Base-by-base conservation (phyloP, 1,140 invertebrate species). In the Halesus radiatus region DNA sequence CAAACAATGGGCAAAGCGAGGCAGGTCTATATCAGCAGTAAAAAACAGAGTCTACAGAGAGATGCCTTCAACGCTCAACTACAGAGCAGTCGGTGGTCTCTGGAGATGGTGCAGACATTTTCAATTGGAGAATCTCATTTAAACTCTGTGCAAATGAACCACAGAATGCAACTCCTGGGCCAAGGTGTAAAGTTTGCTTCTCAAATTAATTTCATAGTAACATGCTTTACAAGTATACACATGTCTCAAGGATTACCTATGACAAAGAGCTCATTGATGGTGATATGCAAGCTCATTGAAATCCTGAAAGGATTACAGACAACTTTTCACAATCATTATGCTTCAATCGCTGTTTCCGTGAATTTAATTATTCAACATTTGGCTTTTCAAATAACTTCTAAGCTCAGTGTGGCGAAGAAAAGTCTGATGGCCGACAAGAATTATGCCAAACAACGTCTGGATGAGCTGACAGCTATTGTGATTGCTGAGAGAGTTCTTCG, bases 151-250 rank as follows among this genome's bases (percentile, higher is more conserved):
- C 92, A 95, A 83, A 92, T 95, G 80, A 92, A 91, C 64, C 88
- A 92, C 22, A 91, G 93, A 84, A 90, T 91, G 66, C 87, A 88
- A 80, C 85, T 92, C 13, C 86, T 95, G n/a, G 85, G 91, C 20
- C 91, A 96, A 88, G 93, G 96, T 15, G 84, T 96, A 5, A 90
- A 92, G 79, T 86, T 94, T 60, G 87, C 92, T 20, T 89, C 90
- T 1, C 91, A 91, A 85, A 92, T 94, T 68, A 90, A 90, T 84
- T 92, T 94, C 86, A 89, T 90, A 37, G 86, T 94, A 10, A 91
- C 90, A 50, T 92, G 90, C 75, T 87, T 97, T n/a, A 94, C 96
- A 75, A 97, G 96, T 89, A 88, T 97, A 53, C 96, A 98, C 87
- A 92, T 94, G 1, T 89, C 91, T 13, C 89, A 96, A 50, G 91